phyloP scores from a whole-genome alignment of 2,797 vertebrate genomes.

The Apogon hyalosoma region DNA sequence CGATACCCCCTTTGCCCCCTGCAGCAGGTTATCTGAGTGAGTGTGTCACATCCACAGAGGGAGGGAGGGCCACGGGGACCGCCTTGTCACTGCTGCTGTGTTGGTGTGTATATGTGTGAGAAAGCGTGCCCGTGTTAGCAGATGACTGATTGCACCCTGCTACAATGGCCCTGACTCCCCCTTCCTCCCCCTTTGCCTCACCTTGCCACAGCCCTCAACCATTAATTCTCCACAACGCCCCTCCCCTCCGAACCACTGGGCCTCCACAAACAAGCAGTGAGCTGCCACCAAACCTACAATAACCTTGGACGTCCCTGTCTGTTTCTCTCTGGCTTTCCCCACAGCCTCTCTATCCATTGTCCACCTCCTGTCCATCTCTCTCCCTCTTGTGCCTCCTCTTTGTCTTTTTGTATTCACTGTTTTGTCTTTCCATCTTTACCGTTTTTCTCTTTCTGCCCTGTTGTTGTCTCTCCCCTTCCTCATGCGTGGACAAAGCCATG shows the following conservation, averaged over 20 bases:
- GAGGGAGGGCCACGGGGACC: constrained; percentile 57
- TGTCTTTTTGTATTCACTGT: not conserved
- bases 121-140: constrained; percentile 47
- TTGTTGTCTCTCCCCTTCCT: constrained; percentile 34
- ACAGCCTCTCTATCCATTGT: constrained; percentile 32
- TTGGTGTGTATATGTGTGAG: constrained; percentile 39
- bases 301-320: constrained; percentile 61
- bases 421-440: constrained; percentile 6
- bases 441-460: constrained; percentile 25
- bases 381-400: constrained; percentile 1
- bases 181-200: constrained; percentile 45
- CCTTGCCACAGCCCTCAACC: constrained; percentile 56
- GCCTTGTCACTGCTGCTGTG: constrained; percentile 53
- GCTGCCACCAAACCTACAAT: constrained; percentile 64
- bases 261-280: constrained; percentile 64
- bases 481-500: constrained; percentile 52
- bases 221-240: constrained; percentile 66
- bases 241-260: constrained; percentile 61
- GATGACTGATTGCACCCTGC: constrained; percentile 78
- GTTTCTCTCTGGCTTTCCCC: constrained; percentile 28
- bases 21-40: constrained; percentile 72
- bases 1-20: constrained; percentile 58
- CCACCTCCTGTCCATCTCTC: constrained; percentile 1
- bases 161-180: constrained; percentile 65
- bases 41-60: constrained; percentile 72